Base-by-base conservation (phyloP, 2,797 vertebrate genomes). In the Coilia nasus region DNA sequence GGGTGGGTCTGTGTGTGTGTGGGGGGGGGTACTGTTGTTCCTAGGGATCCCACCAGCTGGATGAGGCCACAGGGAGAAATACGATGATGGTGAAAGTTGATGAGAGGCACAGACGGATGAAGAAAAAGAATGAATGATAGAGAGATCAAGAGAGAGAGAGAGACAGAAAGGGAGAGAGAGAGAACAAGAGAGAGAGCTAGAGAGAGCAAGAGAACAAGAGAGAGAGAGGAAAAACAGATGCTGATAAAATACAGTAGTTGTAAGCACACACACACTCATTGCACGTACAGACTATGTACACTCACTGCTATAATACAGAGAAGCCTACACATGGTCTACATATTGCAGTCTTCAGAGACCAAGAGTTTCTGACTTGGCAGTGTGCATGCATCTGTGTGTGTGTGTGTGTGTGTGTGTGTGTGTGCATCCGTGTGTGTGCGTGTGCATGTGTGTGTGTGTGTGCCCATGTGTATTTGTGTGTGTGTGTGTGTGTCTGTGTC, bases 81-180 rank as follows among this genome's bases (percentile, higher is more conserved):
- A 64, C 14, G 28, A 19, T 31, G 67, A 35, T 19, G 67, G 64
- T 7, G 64, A 2, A 71, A 9, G 25, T 47, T 1, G 67, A 75
- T 75, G 28, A 75, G 28, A 41, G 67, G 12, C 31, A 75, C 67
- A 75, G 67, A 88, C 62, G 87, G 64, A 88, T 59, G 81, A 90
- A n/a, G 80, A 50, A 57, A 44, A 19, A 78, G 78, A 78, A 14
- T 21, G 25, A 57, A n/a, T 28, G 62, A 67, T n/a, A 59, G 60
- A 60, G 57, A 25, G 57, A 23, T 60, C 44, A 14, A 57, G 57
- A 44, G 12, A 31, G 46, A 28, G 60, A 46, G 60, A 91, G 75
- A 81, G 91, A 14, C 59, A 78, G 83, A 41, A 11, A 47, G 28
- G 41, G 14, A 19, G 19, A 59, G 54, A 17, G 56, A n/a, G n/a